These are phyloP conservation scores for Rhinichthys klamathensis DNA, from an alignment of 2,113 vertebrate genomes.

Conservation along the genomic window DNA sequence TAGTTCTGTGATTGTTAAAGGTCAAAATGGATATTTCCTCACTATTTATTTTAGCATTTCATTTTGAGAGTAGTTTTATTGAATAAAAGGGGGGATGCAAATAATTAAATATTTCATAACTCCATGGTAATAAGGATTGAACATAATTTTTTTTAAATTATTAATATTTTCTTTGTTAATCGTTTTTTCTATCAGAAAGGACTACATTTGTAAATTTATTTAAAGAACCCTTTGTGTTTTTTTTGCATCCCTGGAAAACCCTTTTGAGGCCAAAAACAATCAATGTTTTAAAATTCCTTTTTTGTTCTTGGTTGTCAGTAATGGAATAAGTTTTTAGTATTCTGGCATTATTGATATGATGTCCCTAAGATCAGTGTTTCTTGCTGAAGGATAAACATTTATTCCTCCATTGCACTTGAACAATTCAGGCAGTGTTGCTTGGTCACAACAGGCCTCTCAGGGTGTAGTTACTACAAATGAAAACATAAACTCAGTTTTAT, in stretches of 20 bases:
- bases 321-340: neutral
- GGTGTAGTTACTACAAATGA: conserved; percentile 12
- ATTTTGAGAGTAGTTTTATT: neutral
- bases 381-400: neutral
- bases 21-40: conserved; percentile 36
- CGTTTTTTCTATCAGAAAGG: neutral
- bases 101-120: conserved; percentile 3
- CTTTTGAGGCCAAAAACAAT: conserved; percentile 1
- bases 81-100: neutral
- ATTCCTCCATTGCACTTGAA: conserved; percentile 21
- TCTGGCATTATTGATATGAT: neutral
- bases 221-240: neutral
- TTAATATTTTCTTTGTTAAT: neutral
- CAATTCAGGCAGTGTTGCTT: conserved; percentile 16
- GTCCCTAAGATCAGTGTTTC: conserved; percentile 15
- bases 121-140: neutral
- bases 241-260: neutral
- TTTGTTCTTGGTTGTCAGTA: neutral
- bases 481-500: neutral
- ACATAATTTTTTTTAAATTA: neutral
- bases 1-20: conserved; percentile 27
- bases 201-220: neutral
- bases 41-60: conserved; percentile 47
- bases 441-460: conserved; percentile 31
- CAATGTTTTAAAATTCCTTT: neutral